Conservation (phyloP, 2,797 vertebrate genomes). For the Mareca penelope region DNA sequence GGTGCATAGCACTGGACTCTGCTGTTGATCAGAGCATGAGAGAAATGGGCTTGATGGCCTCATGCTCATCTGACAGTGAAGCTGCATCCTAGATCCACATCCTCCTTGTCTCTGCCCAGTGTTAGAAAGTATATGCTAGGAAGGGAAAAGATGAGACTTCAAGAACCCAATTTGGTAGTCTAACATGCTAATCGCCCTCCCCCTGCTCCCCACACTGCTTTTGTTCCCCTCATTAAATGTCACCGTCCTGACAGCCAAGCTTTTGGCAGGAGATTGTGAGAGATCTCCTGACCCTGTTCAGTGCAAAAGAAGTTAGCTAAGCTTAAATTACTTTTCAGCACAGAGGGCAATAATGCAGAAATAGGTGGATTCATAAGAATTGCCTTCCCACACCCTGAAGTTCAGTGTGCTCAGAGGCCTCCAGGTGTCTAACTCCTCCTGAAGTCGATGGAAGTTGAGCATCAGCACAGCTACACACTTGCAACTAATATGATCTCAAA, state of each 20-base stretch:
- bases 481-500: neutral
- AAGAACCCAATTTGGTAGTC: neutral
- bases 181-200: neutral
- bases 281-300: constrained; percentile 21
- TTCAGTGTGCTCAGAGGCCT: neutral
- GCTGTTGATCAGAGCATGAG: neutral
- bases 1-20: neutral
- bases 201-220: neutral
- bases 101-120: rapidly evolving
- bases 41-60: neutral
- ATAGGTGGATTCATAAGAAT: neutral
- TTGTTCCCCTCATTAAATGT: constrained; percentile 23
- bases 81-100: neutral
- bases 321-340: constrained; percentile 26
- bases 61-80: neutral
- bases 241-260: neutral
- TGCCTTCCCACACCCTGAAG: neutral
- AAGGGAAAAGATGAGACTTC: neutral
- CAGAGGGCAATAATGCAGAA: constrained; percentile 16
- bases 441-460: neutral
- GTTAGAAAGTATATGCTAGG: neutral
- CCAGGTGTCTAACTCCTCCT: neutral
- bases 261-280: neutral
- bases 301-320: constrained; percentile 31
- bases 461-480: neutral